These are phyloP conservation scores for Altica lythri DNA, from an alignment of 2,888 invertebrate genomes.

Conservation along the genomic window DNA sequence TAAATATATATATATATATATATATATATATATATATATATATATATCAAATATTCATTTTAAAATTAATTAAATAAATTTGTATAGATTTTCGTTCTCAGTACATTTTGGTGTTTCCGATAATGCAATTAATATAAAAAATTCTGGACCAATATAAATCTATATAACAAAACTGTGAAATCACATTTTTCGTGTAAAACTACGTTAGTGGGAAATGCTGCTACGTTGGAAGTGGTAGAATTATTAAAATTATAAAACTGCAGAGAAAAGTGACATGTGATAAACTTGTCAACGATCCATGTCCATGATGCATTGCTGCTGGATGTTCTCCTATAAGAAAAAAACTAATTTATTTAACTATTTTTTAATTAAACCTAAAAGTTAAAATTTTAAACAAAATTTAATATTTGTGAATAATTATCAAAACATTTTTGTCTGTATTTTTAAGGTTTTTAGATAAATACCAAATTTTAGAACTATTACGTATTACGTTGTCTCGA, in stretches of 20 bases:
- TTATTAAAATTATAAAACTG: conserved; percentile 45
- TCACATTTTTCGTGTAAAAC: conserved; percentile 17
- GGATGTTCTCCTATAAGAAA: conserved; percentile 79
- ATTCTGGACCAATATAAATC: conserved; percentile 37
- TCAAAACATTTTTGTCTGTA: too few species aligned
- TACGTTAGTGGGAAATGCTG: conserved; percentile 21
- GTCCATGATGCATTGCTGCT: conserved; percentile 82
- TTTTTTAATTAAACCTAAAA: too few species aligned
- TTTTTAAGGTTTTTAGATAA: too few species aligned
- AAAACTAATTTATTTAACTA: too few species aligned
- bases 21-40: too few species aligned
- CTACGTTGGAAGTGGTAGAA: conserved; percentile 44
- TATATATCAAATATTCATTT: too few species aligned
- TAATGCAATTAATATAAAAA: conserved; percentile 30
- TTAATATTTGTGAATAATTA: too few species aligned
- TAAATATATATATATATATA: too few species aligned
- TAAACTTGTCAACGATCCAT: conserved; percentile 51
- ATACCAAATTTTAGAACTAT: too few species aligned
- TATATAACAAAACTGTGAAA: conserved; percentile 32
- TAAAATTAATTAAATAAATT: too few species aligned
- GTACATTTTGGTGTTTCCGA: conserved; percentile 4
- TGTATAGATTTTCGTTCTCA: background rate
- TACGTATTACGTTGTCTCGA: too few species aligned
- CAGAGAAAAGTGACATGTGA: conserved; percentile 49
- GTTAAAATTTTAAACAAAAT: too few species aligned